Evolutionary conservation across 2,888 invertebrate species (phyloP), one percentile per base, ranked within the genome.

Genomic region (Carpatolechia fugitivella): DNA sequence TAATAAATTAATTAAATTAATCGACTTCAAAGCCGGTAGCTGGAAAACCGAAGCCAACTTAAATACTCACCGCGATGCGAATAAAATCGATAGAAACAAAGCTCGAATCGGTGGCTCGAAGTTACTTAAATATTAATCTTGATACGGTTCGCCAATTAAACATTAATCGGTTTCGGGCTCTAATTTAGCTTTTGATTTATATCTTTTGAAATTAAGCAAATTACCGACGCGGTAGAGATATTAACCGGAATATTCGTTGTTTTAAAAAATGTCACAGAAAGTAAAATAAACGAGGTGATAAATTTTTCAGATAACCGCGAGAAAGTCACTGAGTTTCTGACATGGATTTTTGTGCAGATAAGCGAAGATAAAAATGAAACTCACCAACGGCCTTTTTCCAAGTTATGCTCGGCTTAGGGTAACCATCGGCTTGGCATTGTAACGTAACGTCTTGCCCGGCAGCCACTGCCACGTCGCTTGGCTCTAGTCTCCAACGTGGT

Each of bases 341-440:
- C 47, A 14, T 4, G 44, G 40, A 33, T 50, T 50, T 56, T 48
- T 44, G 40, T 33, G 33, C 29, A 30, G 41, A 44, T 46, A 46
- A 5, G 33, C 29, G 52, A 33, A 44, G n/a, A 46, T 29, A 29
- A 29, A 46, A 46, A 46, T 35, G 13, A n/a, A 51, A 65, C 91
- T 91, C 91, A 92, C 97, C 97, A 58, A 95, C 94, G 29, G 97
- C 96, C 80, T 96, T 96, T 66, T 95, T 95, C 98, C 98, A 98
- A 8, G 95, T 95, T 52, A 98, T 95, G 6, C 91, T 91, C 3
- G 98, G 98, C 59, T 94, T 94, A 0, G 98, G 98, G 82, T 97
- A 98, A 1, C 98, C 98, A 58, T 97, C 95, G 0, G 97, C 97
- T 81, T 96, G 95, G 78, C 98, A 98, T 75, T 97, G 95, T 41